Base-by-base conservation (phyloP, 2,797 vertebrate species). In the Dendrocincla tyrannina region DNA sequence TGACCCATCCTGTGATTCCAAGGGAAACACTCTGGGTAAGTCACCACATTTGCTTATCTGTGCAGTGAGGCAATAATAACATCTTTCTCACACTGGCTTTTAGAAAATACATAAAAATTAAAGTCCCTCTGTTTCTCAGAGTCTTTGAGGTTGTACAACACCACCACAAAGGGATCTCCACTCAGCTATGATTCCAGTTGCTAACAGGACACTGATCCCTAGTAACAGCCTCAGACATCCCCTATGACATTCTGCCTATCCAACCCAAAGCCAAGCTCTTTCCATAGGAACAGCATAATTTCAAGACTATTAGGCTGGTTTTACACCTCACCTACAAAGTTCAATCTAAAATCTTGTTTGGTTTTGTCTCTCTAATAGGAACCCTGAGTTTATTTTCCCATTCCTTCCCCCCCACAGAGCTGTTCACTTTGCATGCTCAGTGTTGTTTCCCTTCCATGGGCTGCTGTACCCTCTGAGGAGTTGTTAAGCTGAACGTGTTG, bases 391-490 rank as follows among this genome's bases (percentile, higher is more conserved):
- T 72, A 55, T 95, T 96, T 95, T 88, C 94, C 89, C 73, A 39
- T 59, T 62, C 60, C 27, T 46, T 78, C 49, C 62, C 47, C 83
- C 85, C 60, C 49, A 41, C 84, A 80, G 92, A 70, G 76, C 30
- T 88, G 53, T 95, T 94, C 80, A 76, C 74, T 88, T 85, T 77
- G 60, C 60, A 81, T 95, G 74, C 67, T 95, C 82, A 81, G 22
- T 14, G 7, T 42, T 81, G 41, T 55, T 96, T 91, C 33, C 68
- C 19, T 79, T 92, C 91, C 53, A 18, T 58, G 70, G 78, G 83
- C 72, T 91, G 72, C 49, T 70, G 49, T 69, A 82, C 33, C 93
- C 97, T 97, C 97, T 2, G 8, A 95, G 96, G 98, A 90, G 95
- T 37, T 97, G 95, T 98, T 97, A 96, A 68, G 27, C 73, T 59